Conservation (phyloP, 1,140 invertebrate species). For the Dreissena rostriformis region DNA sequence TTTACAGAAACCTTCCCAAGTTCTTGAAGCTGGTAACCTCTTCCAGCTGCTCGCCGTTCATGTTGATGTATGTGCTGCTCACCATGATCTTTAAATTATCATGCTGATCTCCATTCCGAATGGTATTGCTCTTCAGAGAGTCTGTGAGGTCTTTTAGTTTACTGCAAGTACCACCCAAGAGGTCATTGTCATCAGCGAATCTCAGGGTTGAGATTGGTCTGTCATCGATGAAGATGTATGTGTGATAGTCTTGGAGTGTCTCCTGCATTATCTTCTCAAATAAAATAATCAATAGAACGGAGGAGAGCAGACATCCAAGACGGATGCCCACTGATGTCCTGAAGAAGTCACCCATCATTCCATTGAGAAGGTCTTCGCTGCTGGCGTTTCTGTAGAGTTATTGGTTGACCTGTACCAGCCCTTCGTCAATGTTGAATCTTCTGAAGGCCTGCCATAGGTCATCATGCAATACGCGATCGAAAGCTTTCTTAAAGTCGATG, state of each 20-base stretch:
- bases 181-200: constrained; percentile 60
- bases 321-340: constrained; percentile 55
- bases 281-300: constrained; percentile 54
- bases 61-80: too few relatives aligned
- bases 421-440: constrained; percentile 50
- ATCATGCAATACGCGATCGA: constrained; percentile 2
- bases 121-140: too few relatives aligned
- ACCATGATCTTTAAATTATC: too few relatives aligned
- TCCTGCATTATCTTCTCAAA: constrained; percentile 55
- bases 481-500: constrained; percentile 39
- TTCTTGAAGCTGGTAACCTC: too few relatives aligned
- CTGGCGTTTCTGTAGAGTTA: constrained; percentile 50
- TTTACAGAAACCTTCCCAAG: too few relatives aligned
- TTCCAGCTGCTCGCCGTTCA: too few relatives aligned
- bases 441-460: constrained; percentile 43
- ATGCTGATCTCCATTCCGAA: too few relatives aligned
- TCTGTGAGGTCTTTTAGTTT: constrained; percentile 22
- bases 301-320: constrained; percentile 57
- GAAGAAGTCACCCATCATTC: constrained; percentile 46
- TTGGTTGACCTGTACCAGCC: constrained; percentile 9
- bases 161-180: background rate
- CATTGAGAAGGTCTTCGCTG: constrained; percentile 48
- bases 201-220: constrained; percentile 40
- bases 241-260: constrained; percentile 44
- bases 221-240: constrained; percentile 47